These are phyloP conservation scores for Oreonectes daqikongensis DNA, from an alignment of 2,797 vertebrate genomes.

Conservation along the genomic window DNA sequence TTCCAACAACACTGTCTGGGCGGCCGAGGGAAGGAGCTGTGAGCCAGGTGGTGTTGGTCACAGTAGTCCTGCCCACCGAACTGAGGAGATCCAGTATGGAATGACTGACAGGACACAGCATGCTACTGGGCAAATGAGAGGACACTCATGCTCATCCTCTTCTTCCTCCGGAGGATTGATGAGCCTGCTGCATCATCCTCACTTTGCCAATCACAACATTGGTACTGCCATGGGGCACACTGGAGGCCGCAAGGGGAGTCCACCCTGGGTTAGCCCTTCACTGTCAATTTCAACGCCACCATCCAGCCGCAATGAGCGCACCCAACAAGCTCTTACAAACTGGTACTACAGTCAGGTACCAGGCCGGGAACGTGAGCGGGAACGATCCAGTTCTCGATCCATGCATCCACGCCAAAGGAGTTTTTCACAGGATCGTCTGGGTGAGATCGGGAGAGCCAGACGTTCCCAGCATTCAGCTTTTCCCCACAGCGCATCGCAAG, in stretches of 20 bases:
- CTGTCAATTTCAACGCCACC: slow-evolving; percentile 56
- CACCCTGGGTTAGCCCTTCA: slow-evolving; percentile 63
- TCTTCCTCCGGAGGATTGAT: slow-evolving; percentile 75
- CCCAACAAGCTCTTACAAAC: slow-evolving; percentile 89
- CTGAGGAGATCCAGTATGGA: slow-evolving; percentile 81
- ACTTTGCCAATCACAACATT: slow-evolving; percentile 73
- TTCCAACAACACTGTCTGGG: slow-evolving; percentile 75
- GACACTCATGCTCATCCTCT: slow-evolving; percentile 75
- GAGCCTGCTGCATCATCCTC: slow-evolving; percentile 72
- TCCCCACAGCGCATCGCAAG: slow-evolving; percentile 94
- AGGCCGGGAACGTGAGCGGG: slow-evolving; percentile 5
- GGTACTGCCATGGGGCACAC: slow-evolving; percentile 52
- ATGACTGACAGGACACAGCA: slow-evolving; percentile 72
- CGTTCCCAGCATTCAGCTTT: slow-evolving; percentile 72
- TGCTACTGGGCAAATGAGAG: slow-evolving; percentile 73
- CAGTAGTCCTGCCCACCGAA: slow-evolving; percentile 75
- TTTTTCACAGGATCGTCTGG: slow-evolving; percentile 90
- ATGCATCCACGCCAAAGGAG: slow-evolving; percentile 86
- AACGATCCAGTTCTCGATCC: slow-evolving; percentile 67
- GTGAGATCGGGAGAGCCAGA: slow-evolving; percentile 64
- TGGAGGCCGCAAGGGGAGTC: slow-evolving; percentile 60
- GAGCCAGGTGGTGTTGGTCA: slow-evolving; percentile 75
- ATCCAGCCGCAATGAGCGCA: slow-evolving; percentile 76
- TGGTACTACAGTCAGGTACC: slow-evolving; percentile 90
- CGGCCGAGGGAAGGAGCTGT: slow-evolving; percentile 67